Base-by-base conservation (phyloP, 2,113 vertebrate species). In the Centrocercus urophasianus region DNA sequence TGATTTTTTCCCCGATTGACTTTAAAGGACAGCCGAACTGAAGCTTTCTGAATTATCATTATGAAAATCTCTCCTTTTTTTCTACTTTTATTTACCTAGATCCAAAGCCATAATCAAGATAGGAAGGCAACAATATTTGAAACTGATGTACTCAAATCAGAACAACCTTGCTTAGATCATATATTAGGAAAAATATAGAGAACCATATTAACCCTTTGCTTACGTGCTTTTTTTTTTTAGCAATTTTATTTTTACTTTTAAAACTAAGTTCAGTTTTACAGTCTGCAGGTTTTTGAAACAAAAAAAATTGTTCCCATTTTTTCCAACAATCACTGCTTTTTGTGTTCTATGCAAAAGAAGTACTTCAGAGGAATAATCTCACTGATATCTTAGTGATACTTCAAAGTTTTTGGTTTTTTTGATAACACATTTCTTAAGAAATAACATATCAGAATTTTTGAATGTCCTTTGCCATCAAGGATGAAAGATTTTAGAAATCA, bases 401-500 rank as follows among this genome's bases (percentile, higher is more conserved):
- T 70, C 7, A 43, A 81, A 72, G 64, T 8, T 14, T 20, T 67
- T 0, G 0, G 2, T 25, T 18, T 56, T 56, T 86, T 84, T 64
- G 4, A 27, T 60, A 6, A 12, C 18, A 81, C 8, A 56, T 5
- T n/a, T 45, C 21, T 0, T 71, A 59, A 87, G n/a, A 66, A 90
- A 42, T 22, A 50, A 27, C 38, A 54, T 60, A 38, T 69, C 8
- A n/a, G 56, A 57, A 32, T 10, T 75, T 88, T 42, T 34, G 16
- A 60, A 36, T 69, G 30, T 27, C 10, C 11, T 84, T 86, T 92
- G 25, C 20, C 6, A 21, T 91, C 20, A 40, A 45, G 2, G 8
- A 45, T 71, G 15, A 77, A 86, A 42, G 3, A 60, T 50, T 83
- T 71, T n/a, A 74, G 28, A 93, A 90, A 56, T 83, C 27, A 81